phyloP scores from a whole-genome alignment of 2,797 vertebrate species.

The Lates japonicus region DNA sequence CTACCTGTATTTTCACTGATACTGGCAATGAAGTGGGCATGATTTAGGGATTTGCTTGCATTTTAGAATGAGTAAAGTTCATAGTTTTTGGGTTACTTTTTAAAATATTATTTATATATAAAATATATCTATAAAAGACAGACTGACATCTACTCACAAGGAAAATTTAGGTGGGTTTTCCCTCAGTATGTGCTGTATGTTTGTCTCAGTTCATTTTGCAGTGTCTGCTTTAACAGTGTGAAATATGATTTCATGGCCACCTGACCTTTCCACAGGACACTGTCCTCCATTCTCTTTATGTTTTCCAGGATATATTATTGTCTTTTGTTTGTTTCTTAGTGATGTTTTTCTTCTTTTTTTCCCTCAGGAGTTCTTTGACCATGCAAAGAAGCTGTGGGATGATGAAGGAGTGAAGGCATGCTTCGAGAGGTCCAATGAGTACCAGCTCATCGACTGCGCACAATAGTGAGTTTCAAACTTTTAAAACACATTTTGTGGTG shows the following conservation, averaged over 20 bases:
- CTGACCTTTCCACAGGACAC: not conserved
- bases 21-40: not conserved
- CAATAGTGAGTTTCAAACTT: constrained; percentile 93
- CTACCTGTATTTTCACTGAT: not conserved
- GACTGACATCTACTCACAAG: not conserved
- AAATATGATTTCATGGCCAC: not conserved
- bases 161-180: not conserved
- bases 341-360: constrained; percentile 2
- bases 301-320: not conserved
- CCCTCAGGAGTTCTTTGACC: constrained; percentile 97
- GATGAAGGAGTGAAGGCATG: constrained; percentile 99
- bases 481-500: constrained; percentile 5
- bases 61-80: not conserved
- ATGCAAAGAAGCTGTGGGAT: constrained; percentile 98
- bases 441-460: constrained; percentile 98
- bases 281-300: not conserved
- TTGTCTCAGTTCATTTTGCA: not conserved
- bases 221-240: not conserved
- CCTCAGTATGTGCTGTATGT: not conserved
- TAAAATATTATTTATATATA: too few relatives aligned
- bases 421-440: constrained; percentile 98
- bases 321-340: constrained; percentile 14
- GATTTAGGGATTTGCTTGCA: not conserved
- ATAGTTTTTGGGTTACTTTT: not conserved
- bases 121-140: not conserved